Percentiles rank a stretch among this genome's conserved stretches.
Conservation (phyloP, 1,140 invertebrate genomes). For the Ladona fulva region DNA sequence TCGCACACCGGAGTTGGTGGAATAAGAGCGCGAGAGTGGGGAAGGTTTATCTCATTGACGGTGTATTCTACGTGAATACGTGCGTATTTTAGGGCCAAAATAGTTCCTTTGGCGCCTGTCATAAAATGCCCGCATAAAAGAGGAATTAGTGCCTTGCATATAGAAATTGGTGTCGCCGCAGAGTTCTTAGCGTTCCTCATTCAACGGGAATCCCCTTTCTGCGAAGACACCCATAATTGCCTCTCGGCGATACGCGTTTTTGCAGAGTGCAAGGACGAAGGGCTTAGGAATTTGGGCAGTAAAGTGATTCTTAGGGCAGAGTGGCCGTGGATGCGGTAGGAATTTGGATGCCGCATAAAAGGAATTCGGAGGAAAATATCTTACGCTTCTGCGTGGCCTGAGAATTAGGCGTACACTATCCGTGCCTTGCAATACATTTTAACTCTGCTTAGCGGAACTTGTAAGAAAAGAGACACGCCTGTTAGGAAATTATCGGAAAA, state of each 20-base stretch:
- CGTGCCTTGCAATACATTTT: too few relatives aligned
- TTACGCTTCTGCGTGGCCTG: background rate
- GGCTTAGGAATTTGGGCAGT: background rate
- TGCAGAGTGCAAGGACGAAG: background rate
- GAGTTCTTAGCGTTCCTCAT: too few relatives aligned
- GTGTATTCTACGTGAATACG: too few relatives aligned
- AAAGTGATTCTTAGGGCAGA: background rate
- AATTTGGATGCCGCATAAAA: background rate
- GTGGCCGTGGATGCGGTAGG: background rate
- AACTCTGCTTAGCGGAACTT: too few relatives aligned
- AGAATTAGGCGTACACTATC: background rate
- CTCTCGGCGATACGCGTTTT: background rate
- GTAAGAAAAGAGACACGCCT: too few relatives aligned
- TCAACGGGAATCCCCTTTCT: too few relatives aligned
- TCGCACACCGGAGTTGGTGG: too few relatives aligned
- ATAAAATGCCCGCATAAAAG: background rate
- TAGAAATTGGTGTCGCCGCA: background rate
- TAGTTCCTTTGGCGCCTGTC: background rate
- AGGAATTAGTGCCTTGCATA: background rate
- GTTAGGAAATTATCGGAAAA: too few relatives aligned
- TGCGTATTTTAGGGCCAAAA: too few relatives aligned
- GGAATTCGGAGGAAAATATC: background rate
- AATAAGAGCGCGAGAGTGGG: too few relatives aligned
- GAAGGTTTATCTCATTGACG: too few relatives aligned
- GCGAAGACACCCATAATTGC: constrained; percentile 9